Percentiles rank a stretch among this genome's conserved stretches.
Conservation (phyloP, 2,797 vertebrate genomes). For the Acanthurus tractus region DNA sequence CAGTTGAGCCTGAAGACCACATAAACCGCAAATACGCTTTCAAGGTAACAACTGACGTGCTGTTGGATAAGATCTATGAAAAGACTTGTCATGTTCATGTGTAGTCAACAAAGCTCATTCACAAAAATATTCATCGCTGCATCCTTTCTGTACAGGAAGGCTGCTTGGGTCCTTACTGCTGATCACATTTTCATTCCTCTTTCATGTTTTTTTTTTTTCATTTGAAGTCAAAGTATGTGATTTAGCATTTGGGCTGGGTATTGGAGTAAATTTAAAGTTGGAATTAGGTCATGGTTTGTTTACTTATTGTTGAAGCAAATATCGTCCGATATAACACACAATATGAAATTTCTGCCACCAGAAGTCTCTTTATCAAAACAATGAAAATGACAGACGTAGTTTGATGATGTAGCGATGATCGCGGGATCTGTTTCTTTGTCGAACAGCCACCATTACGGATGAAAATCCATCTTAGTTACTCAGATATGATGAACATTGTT, state of each 20-base stretch:
- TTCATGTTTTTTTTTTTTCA: background rate
- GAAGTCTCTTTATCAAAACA: no score
- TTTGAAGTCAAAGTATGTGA: background rate
- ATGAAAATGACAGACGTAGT: no score
- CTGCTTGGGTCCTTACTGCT: slow-evolving; percentile 7
- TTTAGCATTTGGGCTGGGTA: background rate
- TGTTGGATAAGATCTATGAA: slow-evolving; percentile 4
- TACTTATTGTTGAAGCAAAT: background rate
- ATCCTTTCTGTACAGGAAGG: slow-evolving; percentile 12
- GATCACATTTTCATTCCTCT: slow-evolving; percentile 2
- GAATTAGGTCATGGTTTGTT: background rate
- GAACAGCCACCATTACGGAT: no score
- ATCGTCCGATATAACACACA: background rate
- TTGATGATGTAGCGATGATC: no score
- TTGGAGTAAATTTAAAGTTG: background rate
- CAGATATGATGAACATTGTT: no score
- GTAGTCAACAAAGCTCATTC: background rate
- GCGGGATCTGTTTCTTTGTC: no score
- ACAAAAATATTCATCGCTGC: slow-evolving; percentile 1
- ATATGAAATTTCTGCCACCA: no score
- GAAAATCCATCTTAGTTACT: no score
- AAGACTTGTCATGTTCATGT: slow-evolving; percentile 3
- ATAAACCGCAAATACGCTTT: slow-evolving; percentile 98
- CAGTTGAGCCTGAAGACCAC: slow-evolving; percentile 93
- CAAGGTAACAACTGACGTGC: slow-evolving; percentile 88